These are phyloP conservation scores for Drosophila biarmipes DNA, from an alignment of 1,140 invertebrate species.

Conservation along the genomic window DNA sequence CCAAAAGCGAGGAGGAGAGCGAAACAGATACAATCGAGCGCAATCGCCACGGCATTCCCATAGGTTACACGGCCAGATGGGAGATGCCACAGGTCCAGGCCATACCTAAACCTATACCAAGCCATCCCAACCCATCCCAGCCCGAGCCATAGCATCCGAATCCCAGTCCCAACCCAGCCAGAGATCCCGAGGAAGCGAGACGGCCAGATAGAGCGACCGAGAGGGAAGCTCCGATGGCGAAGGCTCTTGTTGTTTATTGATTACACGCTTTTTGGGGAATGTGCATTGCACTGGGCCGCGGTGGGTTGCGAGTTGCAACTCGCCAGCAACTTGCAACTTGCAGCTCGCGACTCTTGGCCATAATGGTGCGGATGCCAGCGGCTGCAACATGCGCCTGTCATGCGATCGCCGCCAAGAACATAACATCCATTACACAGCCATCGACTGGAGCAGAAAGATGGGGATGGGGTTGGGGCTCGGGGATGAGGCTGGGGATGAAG, in stretches of 20 bases:
- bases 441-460: slow-evolving; percentile 35
- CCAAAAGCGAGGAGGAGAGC: slow-evolving; percentile 46
- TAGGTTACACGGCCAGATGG: slow-evolving; percentile 67
- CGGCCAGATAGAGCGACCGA: slow-evolving; percentile 16
- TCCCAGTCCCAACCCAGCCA: slow-evolving; percentile 4
- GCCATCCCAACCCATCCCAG: background rate
- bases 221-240: slow-evolving; percentile 60
- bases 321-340: slow-evolving; percentile 11
- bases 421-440: slow-evolving; percentile 78
- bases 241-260: slow-evolving; percentile 82
- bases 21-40: slow-evolving; percentile 77
- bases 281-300: slow-evolving; percentile 66
- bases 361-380: slow-evolving; percentile 82
- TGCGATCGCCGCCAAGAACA: slow-evolving; percentile 81
- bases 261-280: slow-evolving; percentile 82
- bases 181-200: slow-evolving; percentile 27
- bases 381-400: slow-evolving; percentile 82
- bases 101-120: slow-evolving; percentile 8
- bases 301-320: slow-evolving; percentile 37
- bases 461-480: slow-evolving; percentile 24
- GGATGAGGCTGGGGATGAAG: background rate
- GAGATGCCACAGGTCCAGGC: slow-evolving; percentile 54
- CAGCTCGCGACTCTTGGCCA: slow-evolving; percentile 63
- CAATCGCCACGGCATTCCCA: slow-evolving; percentile 71
- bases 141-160: slow-evolving; percentile 4